Base-by-base conservation (phyloP, 2,888 invertebrate genomes). In the Volucella inflata region DNA sequence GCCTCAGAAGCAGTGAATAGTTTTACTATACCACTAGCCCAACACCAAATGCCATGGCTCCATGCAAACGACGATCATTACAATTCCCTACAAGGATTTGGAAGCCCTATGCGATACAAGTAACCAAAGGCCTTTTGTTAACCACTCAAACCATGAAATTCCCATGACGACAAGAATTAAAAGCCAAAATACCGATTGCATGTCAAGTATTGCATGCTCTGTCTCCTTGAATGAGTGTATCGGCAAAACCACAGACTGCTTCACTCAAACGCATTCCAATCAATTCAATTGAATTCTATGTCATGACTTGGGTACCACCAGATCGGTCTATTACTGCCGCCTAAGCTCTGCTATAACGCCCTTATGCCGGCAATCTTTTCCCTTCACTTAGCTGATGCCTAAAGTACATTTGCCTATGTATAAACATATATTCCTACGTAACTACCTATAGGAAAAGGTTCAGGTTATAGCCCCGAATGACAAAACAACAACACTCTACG, bases 241-340 rank as follows among this genome's bases (percentile, higher is more conserved):
- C 38, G n/a, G 11, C 21, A 3, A 40, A 11, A 12, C 21, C 11
- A 8, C 8, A 10, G 1, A 40, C 53, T 50, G 38, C 71, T 30
- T 30, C 71, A 30, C 42, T 62, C 83, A 80, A 74, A 80, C 36
- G 79, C 64, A 80, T 75, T 80, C 59, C 74, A 64, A 79, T 80
- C 83, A 75, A 75, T 80, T 70, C 75, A 70, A 75, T 74, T 68
- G 72, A 72, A 67, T 55, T 78, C 71, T 53, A 67, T 38, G 40
- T 48, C 79, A 65, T 40, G 42, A 12, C 11, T 8, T 8, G 10
- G 40, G 42, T 40, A 38, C 30, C 55, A 51, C 55, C 57, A n/a
- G 40, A 30, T 70, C 51, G 8, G 38, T 40, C 30, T 46, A 59
- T 77, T 48, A 65, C 53, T 60, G 16, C 44, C 12, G 12, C 12